These are phyloP conservation scores for Hymenochirus boettgeri DNA, from an alignment of 2,113 vertebrate species.

Conservation along the genomic window DNA sequence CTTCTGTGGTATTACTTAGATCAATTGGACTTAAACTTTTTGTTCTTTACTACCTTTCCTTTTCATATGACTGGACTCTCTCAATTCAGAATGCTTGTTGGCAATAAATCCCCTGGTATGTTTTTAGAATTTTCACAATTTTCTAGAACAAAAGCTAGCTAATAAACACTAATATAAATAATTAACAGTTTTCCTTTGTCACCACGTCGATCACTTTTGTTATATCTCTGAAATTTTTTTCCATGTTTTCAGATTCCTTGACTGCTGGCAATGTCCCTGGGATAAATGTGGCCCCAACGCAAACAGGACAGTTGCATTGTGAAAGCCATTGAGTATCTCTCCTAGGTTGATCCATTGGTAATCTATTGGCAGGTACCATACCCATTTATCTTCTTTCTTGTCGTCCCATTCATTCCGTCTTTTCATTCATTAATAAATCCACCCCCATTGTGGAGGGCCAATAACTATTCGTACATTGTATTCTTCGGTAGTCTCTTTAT, in stretches of 20 bases:
- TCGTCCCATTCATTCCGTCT: slow-evolving; percentile 2
- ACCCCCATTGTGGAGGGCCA: slow-evolving; percentile 23
- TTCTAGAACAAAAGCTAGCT: too few relatives aligned
- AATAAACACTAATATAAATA: too few relatives aligned
- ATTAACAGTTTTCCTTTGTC: too few relatives aligned
- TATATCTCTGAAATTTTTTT: too few relatives aligned
- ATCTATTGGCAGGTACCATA: not conserved
- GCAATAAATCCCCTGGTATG: too few relatives aligned
- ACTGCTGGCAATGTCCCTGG: slow-evolving; percentile 49
- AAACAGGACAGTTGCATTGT: slow-evolving; percentile 10
- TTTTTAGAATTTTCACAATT: too few relatives aligned
- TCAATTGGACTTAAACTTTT: too few relatives aligned
- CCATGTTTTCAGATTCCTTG: slow-evolving; percentile 50
- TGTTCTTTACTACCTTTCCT: too few relatives aligned
- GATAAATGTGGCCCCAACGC: slow-evolving; percentile 12
- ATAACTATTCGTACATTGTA: slow-evolving; percentile 30
- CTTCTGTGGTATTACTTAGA: too few relatives aligned
- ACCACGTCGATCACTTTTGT: too few relatives aligned
- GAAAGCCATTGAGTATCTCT: slow-evolving; percentile 15
- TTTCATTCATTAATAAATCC: slow-evolving; percentile 10
- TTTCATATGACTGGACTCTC: too few relatives aligned
- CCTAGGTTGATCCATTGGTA: slow-evolving; percentile 15
- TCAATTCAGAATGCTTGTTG: too few relatives aligned
- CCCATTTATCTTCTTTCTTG: slow-evolving; percentile 4
- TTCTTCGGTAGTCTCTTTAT: slow-evolving; percentile 30